Base-by-base conservation (phyloP, 2,888 invertebrate genomes). In the Pachydiplax longipennis region DNA sequence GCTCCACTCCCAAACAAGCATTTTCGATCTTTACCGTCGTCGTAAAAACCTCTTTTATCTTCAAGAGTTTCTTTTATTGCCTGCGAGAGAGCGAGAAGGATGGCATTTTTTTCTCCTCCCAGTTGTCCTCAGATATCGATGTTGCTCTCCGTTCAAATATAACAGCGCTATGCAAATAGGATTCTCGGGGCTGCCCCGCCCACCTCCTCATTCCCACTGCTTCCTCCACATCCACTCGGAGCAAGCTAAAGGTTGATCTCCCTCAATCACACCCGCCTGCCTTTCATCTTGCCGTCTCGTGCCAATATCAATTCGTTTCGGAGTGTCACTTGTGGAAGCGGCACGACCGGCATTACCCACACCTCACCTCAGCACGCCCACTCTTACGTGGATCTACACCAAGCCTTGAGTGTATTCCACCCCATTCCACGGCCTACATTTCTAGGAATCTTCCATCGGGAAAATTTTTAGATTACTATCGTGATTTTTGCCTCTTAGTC, bases 121-220 rank as follows among this genome's bases (percentile, higher is more conserved):
- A 73, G 73, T 31, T 73, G 73, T 25, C 25, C 13, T 73, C 31
- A 22, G 31, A 73, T 53, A 53, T 87, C 87, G 58, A 31, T 65
- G 73, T 18, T n/a, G 10, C n/a, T 61, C 61, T 61, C 61, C 22
- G 61, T 87, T 87, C 87, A 65, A 87, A 73, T 31, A 87, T 87
- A 87, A 87, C 61, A 87, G 87, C 87, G 35, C 61, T 87, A 87
- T 87, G 87, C 61, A 87, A 87, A 87, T 87, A 37, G 37, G 87
- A 61, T 61, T 35, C n/a, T 37, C 22, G n/a, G 35, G 37, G 35
- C 18, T 22, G 25, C 82, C 37, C 22, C 61, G 4, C 87, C 13
- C 37, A 6, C 82, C 18, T 48, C 82, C 18, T 48, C 53, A 13
- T 81, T 31, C 82, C 82, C 18, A 6, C 35, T 31, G 53, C 53